These are phyloP conservation scores for Trichonephila inaurata DNA, from an alignment of 1,140 invertebrate species.

Conservation along the genomic window DNA sequence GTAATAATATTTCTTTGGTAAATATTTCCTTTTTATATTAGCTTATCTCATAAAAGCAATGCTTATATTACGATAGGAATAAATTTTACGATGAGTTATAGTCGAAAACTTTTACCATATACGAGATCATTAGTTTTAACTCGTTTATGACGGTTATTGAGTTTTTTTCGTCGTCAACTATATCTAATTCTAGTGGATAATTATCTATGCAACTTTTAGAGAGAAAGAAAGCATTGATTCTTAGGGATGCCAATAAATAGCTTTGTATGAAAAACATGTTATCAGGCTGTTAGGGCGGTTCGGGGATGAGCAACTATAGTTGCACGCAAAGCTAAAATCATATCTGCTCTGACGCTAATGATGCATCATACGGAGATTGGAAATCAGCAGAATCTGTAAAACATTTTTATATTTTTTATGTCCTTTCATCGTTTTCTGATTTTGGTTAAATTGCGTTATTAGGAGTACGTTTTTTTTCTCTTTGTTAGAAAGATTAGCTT, in stretches of 20 bases:
- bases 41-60: background rate
- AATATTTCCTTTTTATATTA: background rate
- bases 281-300: constrained; percentile 7
- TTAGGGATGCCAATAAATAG: background rate
- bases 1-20: background rate
- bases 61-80: background rate
- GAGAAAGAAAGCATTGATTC: constrained; percentile 7
- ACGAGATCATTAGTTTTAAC: constrained; percentile 25
- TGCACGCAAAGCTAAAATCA: constrained; percentile 51
- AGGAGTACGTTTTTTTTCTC: background rate
- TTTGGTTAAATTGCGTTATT: constrained; percentile 61
- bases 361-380: constrained; percentile 35
- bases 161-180: background rate
- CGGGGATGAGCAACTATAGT: background rate
- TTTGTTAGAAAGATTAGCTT: constrained; percentile 41
- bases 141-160: constrained; percentile 30
- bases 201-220: constrained; percentile 9
- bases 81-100: background rate
- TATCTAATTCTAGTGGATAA: background rate
- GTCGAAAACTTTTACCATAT: constrained; percentile 11
- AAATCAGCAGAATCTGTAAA: constrained; percentile 31
- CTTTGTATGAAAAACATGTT: constrained; percentile 29
- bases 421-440: constrained; percentile 56
- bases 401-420: constrained; percentile 25
- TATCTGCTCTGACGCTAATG: constrained; percentile 45